Percentiles rank a stretch among this genome's conserved stretches.
Evolutionary conservation across 2,113 vertebrate species (phyloP).

Genomic region (Campylomormyrus tamandua): DNA sequence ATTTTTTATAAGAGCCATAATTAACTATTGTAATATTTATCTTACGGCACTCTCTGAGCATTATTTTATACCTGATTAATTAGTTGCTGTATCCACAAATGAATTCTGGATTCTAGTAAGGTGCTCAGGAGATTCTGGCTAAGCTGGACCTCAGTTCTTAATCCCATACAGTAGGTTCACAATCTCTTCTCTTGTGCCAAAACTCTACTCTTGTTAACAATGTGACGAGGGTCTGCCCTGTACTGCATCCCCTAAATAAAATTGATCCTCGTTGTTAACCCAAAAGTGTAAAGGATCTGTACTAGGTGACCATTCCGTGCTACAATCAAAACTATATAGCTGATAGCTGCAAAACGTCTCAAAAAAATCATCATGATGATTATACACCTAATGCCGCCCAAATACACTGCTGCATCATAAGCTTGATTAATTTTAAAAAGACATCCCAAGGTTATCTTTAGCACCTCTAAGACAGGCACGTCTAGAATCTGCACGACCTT

Average conservation of each 20-base stretch:
- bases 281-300: background rate
- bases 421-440: background rate
- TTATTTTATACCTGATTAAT: conserved; percentile 17
- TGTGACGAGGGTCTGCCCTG: background rate
- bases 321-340: background rate
- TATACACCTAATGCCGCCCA: background rate
- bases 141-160: too few species aligned
- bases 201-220: background rate
- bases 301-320: background rate
- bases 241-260: background rate
- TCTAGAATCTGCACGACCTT: background rate
- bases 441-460: background rate
- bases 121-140: background rate
- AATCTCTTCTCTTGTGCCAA: background rate
- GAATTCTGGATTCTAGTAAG: background rate
- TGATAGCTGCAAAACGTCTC: background rate
- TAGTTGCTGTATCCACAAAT: background rate
- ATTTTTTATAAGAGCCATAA: conserved; percentile 42
- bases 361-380: background rate
- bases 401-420: background rate
- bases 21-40: conserved; percentile 17
- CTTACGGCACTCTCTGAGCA: background rate
- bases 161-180: background rate
- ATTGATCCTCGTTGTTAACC: background rate
- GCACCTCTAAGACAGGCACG: background rate